A percentile compares a stretch with the other conserved stretches of the same genome.
phyloP scores from a whole-genome alignment of 2,113 vertebrate genomes.

The Orcinus orca region DNA sequence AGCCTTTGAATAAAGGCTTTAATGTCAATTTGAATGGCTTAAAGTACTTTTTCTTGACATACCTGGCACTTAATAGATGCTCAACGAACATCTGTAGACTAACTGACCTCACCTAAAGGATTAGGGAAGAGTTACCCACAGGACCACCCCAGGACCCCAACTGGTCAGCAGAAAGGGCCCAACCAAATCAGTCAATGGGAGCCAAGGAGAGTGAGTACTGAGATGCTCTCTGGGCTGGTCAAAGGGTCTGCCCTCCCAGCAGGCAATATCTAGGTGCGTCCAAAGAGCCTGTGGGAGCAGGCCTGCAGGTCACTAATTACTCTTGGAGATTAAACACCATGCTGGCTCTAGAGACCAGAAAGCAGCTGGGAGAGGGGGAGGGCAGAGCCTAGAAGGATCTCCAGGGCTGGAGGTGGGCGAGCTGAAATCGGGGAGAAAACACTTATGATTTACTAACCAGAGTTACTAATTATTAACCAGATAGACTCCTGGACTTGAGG shows the following conservation, averaged over 20 bases:
- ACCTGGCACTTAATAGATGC: neutral
- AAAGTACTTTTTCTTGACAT: neutral
- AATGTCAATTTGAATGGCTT: neutral
- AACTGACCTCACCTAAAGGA: neutral
- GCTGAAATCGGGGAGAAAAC: neutral
- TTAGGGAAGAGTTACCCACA: neutral
- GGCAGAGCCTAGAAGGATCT: neutral
- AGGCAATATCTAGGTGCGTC: neutral
- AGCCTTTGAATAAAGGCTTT: neutral
- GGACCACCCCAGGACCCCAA: neutral
- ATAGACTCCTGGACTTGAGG: neutral
- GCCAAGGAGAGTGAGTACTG: neutral
- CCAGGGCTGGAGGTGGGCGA: neutral
- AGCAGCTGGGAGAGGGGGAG: neutral
- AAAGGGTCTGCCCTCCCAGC: neutral
- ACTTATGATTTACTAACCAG: constrained; percentile 50
- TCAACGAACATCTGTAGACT: neutral
- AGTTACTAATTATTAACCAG: constrained; percentile 70
- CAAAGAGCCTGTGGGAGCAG: neutral
- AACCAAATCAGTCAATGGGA: neutral
- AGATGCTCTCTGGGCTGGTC: neutral
- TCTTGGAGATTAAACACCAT: constrained; percentile 70
- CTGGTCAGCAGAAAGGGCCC: neutral
- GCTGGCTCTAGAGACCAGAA: constrained; percentile 8
- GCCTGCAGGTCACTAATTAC: constrained; percentile 71